Conservation (phyloP, 2,797 vertebrate genomes). For the Melanotaenia boesemani region DNA sequence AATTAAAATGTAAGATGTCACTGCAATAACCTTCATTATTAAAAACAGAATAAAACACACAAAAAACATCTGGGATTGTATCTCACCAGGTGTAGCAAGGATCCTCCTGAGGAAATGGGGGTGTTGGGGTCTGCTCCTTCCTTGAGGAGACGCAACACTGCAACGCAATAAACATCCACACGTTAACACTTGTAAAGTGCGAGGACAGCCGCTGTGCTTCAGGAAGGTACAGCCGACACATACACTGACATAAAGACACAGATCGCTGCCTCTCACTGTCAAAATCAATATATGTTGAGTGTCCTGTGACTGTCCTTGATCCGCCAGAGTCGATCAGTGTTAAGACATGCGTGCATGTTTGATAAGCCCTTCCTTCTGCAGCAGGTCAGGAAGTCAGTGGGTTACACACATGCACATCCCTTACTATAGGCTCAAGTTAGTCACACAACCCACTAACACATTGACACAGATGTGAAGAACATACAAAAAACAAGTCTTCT, state of each 20-base stretch:
- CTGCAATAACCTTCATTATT: not conserved
- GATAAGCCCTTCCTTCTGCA: slow-evolving; percentile 19
- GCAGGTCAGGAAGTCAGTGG: slow-evolving; percentile 43
- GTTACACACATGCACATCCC: slow-evolving; percentile 43
- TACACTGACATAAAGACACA: slow-evolving; percentile 18
- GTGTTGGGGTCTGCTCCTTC: slow-evolving; percentile 88
- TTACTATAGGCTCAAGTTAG: slow-evolving; percentile 17
- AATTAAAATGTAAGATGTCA: not conserved
- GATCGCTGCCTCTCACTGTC: slow-evolving; percentile 32
- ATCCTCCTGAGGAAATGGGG: slow-evolving; percentile 87
- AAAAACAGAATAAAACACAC: not conserved
- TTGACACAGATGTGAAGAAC: slow-evolving; percentile 55
- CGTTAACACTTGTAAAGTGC: slow-evolving; percentile 43
- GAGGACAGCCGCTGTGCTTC: slow-evolving; percentile 8
- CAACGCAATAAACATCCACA: slow-evolving; percentile 63
- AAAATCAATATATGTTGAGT: slow-evolving; percentile 26
- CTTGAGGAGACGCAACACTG: slow-evolving; percentile 92
- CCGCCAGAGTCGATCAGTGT: slow-evolving; percentile 36
- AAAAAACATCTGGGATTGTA: not conserved
- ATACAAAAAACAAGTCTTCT: slow-evolving; percentile 34
- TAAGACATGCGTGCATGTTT: not conserved
- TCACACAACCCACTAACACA: slow-evolving; percentile 50
- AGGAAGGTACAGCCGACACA: slow-evolving; percentile 12
- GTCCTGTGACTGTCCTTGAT: slow-evolving; percentile 56
- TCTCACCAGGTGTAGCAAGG: slow-evolving; percentile 95